Conservation (phyloP, 2,797 vertebrate species). For the Sphenopsis melanotis region DNA sequence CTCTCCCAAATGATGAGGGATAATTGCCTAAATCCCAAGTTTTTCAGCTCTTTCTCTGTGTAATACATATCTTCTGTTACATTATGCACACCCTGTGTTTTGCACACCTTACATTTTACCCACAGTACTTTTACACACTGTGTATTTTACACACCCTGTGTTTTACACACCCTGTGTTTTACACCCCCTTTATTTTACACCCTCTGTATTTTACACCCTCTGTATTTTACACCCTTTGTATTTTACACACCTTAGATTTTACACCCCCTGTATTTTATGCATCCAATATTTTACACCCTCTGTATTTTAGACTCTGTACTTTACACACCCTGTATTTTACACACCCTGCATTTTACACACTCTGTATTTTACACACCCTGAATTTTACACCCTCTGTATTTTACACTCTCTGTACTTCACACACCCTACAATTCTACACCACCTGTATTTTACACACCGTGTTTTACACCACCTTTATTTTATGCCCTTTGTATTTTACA, state of each 20-base stretch:
- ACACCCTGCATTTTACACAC: accelerated
- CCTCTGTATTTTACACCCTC: no score
- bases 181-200: no score
- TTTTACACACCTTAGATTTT: accelerated
- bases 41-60: not conserved
- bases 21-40: not conserved
- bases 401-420: not conserved
- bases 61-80: accelerated
- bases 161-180: accelerated
- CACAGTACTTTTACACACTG: no score
- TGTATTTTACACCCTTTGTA: accelerated
- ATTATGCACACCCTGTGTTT: accelerated
- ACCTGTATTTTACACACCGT: accelerated
- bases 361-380: accelerated
- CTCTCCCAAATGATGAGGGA: accelerated
- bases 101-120: not conserved
- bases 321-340: accelerated
- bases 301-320: accelerated
- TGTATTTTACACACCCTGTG: accelerated
- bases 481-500: accelerated
- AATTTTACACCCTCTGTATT: accelerated
- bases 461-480: accelerated
- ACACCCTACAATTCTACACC: accelerated
- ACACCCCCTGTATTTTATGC: accelerated
- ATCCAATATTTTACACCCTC: accelerated